Evolutionary conservation across 2,888 invertebrate genomes (phyloP), one percentile per base, ranked within the genome.

Genomic region (Stenchaetothrips biformis): DNA sequence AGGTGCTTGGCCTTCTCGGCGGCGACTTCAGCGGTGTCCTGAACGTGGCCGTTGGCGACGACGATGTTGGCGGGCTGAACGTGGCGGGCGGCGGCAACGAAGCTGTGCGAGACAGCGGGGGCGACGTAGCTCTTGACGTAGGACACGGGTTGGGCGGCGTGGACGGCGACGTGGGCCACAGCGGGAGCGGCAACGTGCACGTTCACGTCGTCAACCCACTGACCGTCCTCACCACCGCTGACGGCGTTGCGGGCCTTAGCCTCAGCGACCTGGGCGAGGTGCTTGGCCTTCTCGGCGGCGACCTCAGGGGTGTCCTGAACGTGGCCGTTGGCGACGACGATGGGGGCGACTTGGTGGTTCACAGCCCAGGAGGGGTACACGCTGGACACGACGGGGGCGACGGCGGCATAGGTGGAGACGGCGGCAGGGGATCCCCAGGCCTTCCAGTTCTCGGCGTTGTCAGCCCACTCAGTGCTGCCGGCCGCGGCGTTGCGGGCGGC

Each of bases 391-490:
- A 74, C 67, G 25, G 67, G 67, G 67, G 67, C 67, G 67, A 74
- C 67, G 67, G 67, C 67, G 25, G 67, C 67, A 25, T 74, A 74
- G 67, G 67, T 74, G 67, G 67, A 74, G 67, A 74, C 25, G 67
- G 67, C 67, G 8, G 67, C 67, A 25, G 21, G 9, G 67, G 67
- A 11, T 21, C 67, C 67, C 67, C 67, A 74, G 67, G 67, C 21
- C 67, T 25, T 74, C 67, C 67, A 74, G 67, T 74, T 74, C 67
- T 74, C 67, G 21, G 67, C 67, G 67, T 74, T 74, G 67, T 74
- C 67, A 11, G 67, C 67, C 67, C 67, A 74, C 67, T 74, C 67
- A 25, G 67, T 74, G 67, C 67, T 74, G 67, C 67, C 67, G 67
- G 67, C 67, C 25, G 67, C 67, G 67, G 67, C 67, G 67, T 74